Evolutionary conservation across 1,140 invertebrate genomes (phyloP), one percentile per base, ranked within the genome.

Genomic region (Drusus annulatus): DNA sequence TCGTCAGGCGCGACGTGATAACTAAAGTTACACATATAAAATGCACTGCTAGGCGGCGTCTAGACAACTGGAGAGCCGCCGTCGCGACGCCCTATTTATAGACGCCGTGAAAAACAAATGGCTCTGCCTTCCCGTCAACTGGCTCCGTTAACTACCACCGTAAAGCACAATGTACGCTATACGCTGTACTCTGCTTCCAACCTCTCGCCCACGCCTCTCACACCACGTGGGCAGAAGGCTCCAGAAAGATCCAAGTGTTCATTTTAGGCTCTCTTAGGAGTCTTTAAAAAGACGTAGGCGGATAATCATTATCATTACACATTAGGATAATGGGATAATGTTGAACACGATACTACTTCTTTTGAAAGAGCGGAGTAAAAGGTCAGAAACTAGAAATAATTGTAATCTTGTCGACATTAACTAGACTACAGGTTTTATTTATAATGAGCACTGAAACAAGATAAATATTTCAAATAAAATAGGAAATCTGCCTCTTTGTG

Each of bases 11-110:
- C 36, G 25, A 65, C 62, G 25, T 16, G 45, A 45, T 69, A 45
- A 45, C n/a, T n/a, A 36, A 52, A 71, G 16, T 71, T 50, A 71
- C 68, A 71, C 68, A 25, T 52, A 45, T 50, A 45, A 74, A 80
- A 78, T 81, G 80, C 80, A 81, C 51, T 71, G 45, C 31, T 28
- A 65, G 52, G 15, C 65, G 76, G 58, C 52, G 80, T 77, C 74
- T 74, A 81, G 75, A 74, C 76, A 31, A n/a, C 52, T 50, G 36
- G 25, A 60, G 13, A 60, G 74, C 28, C 74, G 74, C 31, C 74
- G 36, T 36, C 56, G 58, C 74, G 74, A 56, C 56, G 74, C 19
- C 19, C 74, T 76, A 76, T 76, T 76, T 76, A 63, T 76, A 76
- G 56, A 76, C 36, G 74, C 2, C 17, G 60, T 76, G 54, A 76